These are phyloP conservation scores for Drosophila mayaguana DNA, from an alignment of 2,888 invertebrate genomes.

Conservation along the genomic window DNA sequence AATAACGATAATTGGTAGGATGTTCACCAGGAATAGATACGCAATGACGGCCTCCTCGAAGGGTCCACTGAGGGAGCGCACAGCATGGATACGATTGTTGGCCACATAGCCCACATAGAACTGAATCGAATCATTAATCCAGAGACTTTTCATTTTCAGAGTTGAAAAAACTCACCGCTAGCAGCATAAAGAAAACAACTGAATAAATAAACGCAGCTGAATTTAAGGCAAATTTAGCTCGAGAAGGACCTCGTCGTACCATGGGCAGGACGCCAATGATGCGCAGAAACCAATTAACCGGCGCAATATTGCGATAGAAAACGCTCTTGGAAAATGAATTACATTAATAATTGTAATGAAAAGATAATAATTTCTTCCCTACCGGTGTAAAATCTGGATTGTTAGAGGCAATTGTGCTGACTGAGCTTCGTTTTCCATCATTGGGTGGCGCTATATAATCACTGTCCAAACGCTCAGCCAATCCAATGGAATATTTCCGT, in stretches of 20 bases:
- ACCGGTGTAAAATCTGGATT: constrained; percentile 77
- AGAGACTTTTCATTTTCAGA: background rate
- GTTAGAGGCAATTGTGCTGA: constrained; percentile 71
- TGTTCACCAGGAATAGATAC: constrained; percentile 90
- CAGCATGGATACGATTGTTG: constrained; percentile 87
- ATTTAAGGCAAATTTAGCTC: constrained; percentile 86
- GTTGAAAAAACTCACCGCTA: constrained; percentile 83
- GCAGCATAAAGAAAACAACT: constrained; percentile 85
- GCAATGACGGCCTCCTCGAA: constrained; percentile 92
- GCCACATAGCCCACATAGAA: constrained; percentile 88
- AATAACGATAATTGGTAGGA: constrained; percentile 88
- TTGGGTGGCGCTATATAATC: constrained; percentile 55
- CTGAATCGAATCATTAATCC: constrained; percentile 52
- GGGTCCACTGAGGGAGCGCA: constrained; percentile 88
- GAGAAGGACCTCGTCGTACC: constrained; percentile 86
- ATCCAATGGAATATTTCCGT: constrained; percentile 79
- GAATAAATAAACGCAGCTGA: constrained; percentile 88
- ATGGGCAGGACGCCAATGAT: constrained; percentile 88
- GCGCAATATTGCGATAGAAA: constrained; percentile 85
- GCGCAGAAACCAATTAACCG: constrained; percentile 85
- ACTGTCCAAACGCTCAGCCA: constrained; percentile 76
- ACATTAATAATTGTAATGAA: background rate
- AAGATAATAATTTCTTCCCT: constrained; percentile 11
- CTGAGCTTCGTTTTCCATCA: constrained; percentile 71
- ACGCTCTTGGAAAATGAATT: constrained; percentile 77